Percentiles rank a stretch among this genome's conserved stretches.
Evolutionary conservation across 2,888 invertebrate genomes (phyloP).

Genomic region (Himalopsyche tibetana): DNA sequence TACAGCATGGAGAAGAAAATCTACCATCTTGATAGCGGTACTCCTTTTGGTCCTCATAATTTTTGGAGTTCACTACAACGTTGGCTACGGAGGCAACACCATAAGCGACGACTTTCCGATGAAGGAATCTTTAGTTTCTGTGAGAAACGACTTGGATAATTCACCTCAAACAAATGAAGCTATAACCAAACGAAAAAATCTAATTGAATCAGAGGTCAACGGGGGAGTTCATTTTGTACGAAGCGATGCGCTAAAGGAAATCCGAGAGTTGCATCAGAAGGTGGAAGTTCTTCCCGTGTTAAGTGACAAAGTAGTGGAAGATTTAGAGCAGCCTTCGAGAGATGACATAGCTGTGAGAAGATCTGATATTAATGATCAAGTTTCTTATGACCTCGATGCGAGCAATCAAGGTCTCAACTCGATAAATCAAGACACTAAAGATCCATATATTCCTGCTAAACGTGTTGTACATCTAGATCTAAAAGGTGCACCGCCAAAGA

Average conservation of each 20-base stretch:
- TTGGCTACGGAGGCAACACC: constrained; percentile 55
- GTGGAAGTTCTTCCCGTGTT: constrained; percentile 48
- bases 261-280: constrained; percentile 49
- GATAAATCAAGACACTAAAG: constrained; percentile 70
- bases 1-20: constrained; percentile 75
- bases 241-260: constrained; percentile 53
- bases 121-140: constrained; percentile 58
- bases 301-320: constrained; percentile 67
- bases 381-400: constrained; percentile 67
- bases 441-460: constrained; percentile 73
- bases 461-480: constrained; percentile 82
- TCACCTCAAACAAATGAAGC: constrained; percentile 46
- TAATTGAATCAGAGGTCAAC: constrained; percentile 57
- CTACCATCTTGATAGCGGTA: constrained; percentile 71
- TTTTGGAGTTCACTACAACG: constrained; percentile 73
- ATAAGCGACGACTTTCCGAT: constrained; percentile 52
- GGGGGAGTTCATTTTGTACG: constrained; percentile 62
- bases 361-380: constrained; percentile 68
- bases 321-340: constrained; percentile 71
- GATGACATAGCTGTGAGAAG: constrained; percentile 70
- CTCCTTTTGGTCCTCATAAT: constrained; percentile 71
- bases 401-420: constrained; percentile 72
- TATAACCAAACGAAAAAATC: constrained; percentile 55
- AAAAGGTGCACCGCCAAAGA: constrained; percentile 83
- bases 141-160: constrained; percentile 42